phyloP scores from a whole-genome alignment of 2,113 vertebrate species.

The Nerophis ophidion region DNA sequence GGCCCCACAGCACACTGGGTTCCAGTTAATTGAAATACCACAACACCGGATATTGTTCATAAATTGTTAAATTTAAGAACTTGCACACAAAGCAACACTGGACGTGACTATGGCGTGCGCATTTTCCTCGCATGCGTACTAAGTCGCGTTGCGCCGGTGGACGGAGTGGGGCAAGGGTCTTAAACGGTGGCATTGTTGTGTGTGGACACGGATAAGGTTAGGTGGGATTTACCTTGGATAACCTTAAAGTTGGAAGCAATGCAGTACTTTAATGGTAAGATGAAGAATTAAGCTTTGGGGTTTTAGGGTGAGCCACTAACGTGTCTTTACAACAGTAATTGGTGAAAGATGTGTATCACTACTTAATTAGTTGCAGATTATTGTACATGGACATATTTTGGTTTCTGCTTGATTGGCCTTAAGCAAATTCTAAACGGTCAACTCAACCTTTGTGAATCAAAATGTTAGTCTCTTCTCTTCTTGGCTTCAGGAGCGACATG shows the following conservation, averaged over 20 bases:
- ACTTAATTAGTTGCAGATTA: background rate
- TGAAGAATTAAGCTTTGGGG: background rate
- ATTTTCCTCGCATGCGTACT: no score
- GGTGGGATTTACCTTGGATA: no score
- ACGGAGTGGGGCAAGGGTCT: no score
- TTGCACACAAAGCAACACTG: no score
- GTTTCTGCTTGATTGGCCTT: background rate
- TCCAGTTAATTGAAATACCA: no score
- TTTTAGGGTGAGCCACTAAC: background rate
- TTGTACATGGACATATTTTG: background rate
- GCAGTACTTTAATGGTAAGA: background rate
- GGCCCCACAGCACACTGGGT: no score
- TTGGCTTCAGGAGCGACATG: slow-evolving; percentile 16
- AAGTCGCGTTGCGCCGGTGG: no score
- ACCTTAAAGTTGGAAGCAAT: background rate
- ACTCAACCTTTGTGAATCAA: slow-evolving; percentile 34
- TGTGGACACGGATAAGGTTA: no score
- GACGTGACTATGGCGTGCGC: no score
- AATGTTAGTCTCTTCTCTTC: slow-evolving; percentile 25
- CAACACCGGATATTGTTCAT: no score
- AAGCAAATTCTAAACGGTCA: slow-evolving; percentile 29
- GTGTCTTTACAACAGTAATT: background rate
- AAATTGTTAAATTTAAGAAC: no score
- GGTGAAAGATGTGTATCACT: background rate
- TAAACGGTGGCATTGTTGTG: no score